These are phyloP conservation scores for Rhynchomys soricoides DNA, from an alignment of 2,113 vertebrate species.

Conservation along the genomic window DNA sequence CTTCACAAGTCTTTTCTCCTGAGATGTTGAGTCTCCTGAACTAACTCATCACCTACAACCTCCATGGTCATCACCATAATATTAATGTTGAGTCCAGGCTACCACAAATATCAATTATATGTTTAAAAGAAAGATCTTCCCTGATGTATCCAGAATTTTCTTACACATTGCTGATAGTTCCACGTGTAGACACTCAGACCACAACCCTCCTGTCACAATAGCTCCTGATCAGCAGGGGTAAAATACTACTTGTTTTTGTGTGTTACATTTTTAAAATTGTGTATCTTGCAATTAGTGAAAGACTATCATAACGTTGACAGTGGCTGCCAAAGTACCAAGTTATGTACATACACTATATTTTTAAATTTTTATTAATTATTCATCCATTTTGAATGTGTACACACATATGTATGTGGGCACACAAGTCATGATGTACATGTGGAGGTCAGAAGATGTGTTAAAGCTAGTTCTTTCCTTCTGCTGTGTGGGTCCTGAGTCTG, in stretches of 20 bases:
- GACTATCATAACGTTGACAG: not conserved
- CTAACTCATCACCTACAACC: not conserved
- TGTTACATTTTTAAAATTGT: not conserved
- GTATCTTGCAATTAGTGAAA: constrained; percentile 1
- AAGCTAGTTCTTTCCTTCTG: not conserved
- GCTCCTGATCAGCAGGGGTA: not conserved
- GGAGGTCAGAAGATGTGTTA: not conserved
- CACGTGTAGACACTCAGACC: not conserved
- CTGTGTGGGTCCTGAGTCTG: not conserved
- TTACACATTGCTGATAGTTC: not conserved
- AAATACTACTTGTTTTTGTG: not conserved
- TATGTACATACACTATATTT: not conserved
- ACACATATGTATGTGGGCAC: not conserved
- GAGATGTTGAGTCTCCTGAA: not conserved
- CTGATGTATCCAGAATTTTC: not conserved
- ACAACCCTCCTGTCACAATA: not conserved
- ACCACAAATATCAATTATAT: not conserved
- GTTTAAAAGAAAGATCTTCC: not conserved
- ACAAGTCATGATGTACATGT: too few relatives aligned
- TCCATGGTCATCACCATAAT: not conserved
- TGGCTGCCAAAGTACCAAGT: not conserved
- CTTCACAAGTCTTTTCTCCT: not conserved
- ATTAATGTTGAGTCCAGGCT: not conserved
- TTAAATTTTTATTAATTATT: too few relatives aligned
- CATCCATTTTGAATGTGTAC: not conserved